Percentiles rank a stretch among this genome's conserved stretches.
Evolutionary conservation across 2,888 invertebrate species (phyloP).

Genomic region (Leptodirus hochenwartii): DNA sequence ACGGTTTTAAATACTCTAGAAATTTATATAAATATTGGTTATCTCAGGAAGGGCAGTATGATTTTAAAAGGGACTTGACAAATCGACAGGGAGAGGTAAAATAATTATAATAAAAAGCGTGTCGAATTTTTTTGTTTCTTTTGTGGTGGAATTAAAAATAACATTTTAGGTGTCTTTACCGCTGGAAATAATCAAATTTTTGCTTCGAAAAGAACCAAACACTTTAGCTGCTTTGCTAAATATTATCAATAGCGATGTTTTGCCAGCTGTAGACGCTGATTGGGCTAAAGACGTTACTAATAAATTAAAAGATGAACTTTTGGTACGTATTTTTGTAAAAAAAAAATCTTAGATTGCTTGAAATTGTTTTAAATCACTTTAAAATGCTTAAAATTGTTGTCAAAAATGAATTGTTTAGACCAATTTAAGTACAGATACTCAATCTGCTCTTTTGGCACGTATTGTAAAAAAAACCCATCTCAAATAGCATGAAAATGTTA

Average conservation of each 20-base stretch:
- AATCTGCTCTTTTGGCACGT: too few species aligned
- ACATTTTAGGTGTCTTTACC: conserved; percentile 28
- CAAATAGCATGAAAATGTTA: too few species aligned
- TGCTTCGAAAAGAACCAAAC: conserved; percentile 41
- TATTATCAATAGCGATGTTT: conserved; percentile 40
- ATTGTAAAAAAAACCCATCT: too few species aligned
- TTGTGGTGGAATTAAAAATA: too few species aligned
- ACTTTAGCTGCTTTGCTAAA: conserved; percentile 50
- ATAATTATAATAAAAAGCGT: conserved; percentile 2
- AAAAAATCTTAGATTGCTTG: too few species aligned
- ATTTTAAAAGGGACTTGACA: conserved; percentile 43
- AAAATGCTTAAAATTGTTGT: too few species aligned
- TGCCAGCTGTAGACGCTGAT: conserved; percentile 42
- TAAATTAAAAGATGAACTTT: conserved; percentile 37
- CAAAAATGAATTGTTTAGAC: too few species aligned
- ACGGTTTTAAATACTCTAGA: conserved; percentile 35
- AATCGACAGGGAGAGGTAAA: conserved; percentile 37
- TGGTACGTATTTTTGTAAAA: too few species aligned
- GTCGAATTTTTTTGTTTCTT: neutral
- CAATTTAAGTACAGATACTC: too few species aligned
- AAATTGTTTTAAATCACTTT: too few species aligned
- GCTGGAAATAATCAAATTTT: conserved; percentile 38
- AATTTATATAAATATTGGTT: conserved; percentile 62
- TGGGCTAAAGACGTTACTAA: conserved; percentile 44
- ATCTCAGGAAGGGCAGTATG: conserved; percentile 42